Conservation (phyloP, 2,797 vertebrate genomes). For the Protonibea diacanthus region DNA sequence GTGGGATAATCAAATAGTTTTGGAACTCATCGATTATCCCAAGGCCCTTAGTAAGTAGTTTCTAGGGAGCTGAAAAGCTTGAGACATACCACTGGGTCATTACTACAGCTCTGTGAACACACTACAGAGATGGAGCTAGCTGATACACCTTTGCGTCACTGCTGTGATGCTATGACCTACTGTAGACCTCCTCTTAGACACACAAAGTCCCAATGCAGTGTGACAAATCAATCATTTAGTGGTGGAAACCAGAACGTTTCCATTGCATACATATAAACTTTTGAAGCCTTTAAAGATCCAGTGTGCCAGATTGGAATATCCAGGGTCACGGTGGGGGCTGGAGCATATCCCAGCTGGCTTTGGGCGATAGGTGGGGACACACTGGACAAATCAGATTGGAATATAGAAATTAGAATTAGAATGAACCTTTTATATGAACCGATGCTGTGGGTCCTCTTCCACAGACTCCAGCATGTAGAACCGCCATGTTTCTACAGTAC, state of each 20-base stretch:
- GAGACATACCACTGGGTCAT: conserved; percentile 1
- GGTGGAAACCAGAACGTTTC: no score
- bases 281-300: no score
- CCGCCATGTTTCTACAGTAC: no score
- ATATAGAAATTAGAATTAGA: no score
- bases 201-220: neutral
- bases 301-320: neutral
- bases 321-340: no score
- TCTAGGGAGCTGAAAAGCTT: neutral
- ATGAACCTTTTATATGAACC: no score
- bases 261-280: neutral
- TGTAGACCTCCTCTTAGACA: neutral
- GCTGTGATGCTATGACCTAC: neutral
- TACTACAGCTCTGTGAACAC: neutral
- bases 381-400: no score
- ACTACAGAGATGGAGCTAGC: neutral
- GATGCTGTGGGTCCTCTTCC: no score
- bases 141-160: neutral
- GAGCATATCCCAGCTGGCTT: no score
- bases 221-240: neutral
- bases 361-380: no score
- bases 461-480: no score
- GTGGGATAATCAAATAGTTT: neutral
- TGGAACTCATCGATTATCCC: neutral
- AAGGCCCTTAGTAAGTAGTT: neutral